A percentile compares a stretch with the other conserved stretches of the same genome.
These are phyloP conservation scores for Stegana nigrithorax DNA, from an alignment of 2,888 invertebrate species.

Conservation along the genomic window DNA sequence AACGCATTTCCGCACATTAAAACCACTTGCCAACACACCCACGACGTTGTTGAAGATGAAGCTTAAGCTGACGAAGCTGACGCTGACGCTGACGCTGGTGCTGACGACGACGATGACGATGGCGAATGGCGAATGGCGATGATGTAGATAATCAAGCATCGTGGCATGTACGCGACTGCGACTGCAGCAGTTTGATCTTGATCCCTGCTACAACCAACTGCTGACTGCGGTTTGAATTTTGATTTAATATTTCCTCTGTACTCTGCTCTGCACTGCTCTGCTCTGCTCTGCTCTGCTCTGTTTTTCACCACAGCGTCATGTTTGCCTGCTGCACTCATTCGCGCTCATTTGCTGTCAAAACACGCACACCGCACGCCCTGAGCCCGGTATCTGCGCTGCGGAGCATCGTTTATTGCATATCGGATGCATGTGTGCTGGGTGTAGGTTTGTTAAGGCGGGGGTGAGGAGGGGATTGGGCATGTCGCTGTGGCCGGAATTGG, in stretches of 20 bases:
- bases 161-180: too few species aligned
- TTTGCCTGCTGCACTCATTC: slow-evolving; percentile 9
- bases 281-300: slow-evolving; percentile 14
- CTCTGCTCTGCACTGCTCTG: too few species aligned
- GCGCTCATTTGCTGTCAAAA: slow-evolving; percentile 22
- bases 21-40: slow-evolving; percentile 45
- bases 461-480: too few species aligned
- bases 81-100: too few species aligned
- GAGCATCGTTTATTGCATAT: neutral
- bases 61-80: too few species aligned
- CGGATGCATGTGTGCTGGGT: too few species aligned
- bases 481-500: neutral
- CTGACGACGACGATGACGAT: too few species aligned
- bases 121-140: too few species aligned
- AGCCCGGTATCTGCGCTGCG: neutral
- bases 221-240: slow-evolving; percentile 36
- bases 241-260: slow-evolving; percentile 45
- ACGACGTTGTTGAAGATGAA: slow-evolving; percentile 26
- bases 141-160: neutral
- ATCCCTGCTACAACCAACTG: slow-evolving; percentile 4
- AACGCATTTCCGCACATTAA: slow-evolving; percentile 40
- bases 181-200: neutral
- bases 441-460: too few species aligned
- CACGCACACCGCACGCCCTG: slow-evolving; percentile 23
- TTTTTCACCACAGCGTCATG: too few species aligned